Conservation (phyloP, 2,113 vertebrate species). For the Barnardius zonarius region DNA sequence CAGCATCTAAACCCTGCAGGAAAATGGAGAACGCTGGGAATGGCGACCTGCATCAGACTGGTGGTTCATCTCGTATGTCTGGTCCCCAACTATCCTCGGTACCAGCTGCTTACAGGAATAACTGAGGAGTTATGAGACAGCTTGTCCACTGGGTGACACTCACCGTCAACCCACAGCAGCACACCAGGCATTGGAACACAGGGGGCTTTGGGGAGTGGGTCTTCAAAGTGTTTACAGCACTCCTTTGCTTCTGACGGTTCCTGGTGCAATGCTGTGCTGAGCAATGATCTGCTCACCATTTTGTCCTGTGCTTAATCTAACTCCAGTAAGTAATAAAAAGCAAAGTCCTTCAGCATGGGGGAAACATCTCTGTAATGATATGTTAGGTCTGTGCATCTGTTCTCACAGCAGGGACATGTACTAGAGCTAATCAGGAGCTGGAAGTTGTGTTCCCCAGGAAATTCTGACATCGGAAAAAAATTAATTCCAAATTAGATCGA, state of each 20-base stretch:
- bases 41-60: not conserved
- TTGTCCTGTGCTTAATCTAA: conserved; percentile 67
- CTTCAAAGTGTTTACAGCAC: not conserved
- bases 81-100: not conserved
- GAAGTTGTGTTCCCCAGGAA: conserved; percentile 65
- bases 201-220: not conserved
- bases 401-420: conserved; percentile 60
- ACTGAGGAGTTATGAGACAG: not conserved
- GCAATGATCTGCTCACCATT: conserved; percentile 45
- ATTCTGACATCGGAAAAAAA: conserved; percentile 54
- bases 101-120: not conserved
- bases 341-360: conserved; percentile 68
- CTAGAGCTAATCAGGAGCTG: conserved; percentile 67
- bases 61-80: not conserved
- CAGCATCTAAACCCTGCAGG: not conserved
- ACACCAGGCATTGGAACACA: not conserved
- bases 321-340: conserved; percentile 65
- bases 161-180: not conserved
- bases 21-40: not conserved
- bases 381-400: conserved; percentile 63
- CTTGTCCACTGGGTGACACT: conserved; percentile 13
- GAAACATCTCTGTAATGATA: conserved; percentile 66
- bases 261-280: not conserved
- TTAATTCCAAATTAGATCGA: conserved; percentile 62
- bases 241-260: not conserved